Base-by-base conservation (phyloP, 2,113 vertebrate genomes). In the Zosterops hypoxanthus region DNA sequence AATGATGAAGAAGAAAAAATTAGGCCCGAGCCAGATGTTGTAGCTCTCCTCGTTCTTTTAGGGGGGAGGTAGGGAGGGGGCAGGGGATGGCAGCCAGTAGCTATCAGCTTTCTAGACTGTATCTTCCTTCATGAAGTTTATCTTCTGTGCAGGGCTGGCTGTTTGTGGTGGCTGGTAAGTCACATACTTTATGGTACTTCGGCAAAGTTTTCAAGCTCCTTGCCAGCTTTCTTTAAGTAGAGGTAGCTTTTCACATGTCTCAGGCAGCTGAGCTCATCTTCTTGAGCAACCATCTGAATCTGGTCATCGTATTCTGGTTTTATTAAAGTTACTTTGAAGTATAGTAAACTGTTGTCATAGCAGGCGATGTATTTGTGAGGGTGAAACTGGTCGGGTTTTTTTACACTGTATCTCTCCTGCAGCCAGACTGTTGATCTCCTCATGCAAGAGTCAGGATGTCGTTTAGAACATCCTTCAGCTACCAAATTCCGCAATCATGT, bases 351-450 rank as follows among this genome's bases (percentile, higher is more conserved):
- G 94, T 97, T 97, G 15, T 95, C 92, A 13, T 97, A 91, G 94
- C 77, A 94, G 80, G 92, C 79, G 86, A 85, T 95, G n/a, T 97
- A 91, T 97, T 97, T 97, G 94, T 95, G 97, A 97, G 97, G 94
- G 95, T 96, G 59, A 96, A 97, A 96, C 94, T 96, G 97, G 98
- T 94, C 97, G 46, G 97, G 96, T 97, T 98, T 97, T 98, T 98
- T 98, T 97, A 98, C 98, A 97, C 97, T 98, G 97, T 98, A 96
- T 98, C 98, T 98, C 97, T 98, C 98, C 98, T 98, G 97, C 98
- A 99, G 99, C 99, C 99, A 99, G 98, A 99, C 99, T 95, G 99
- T 99, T 98, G 99, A 99, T 98, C 98, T 99, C 98, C 98, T 99
- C 97, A 99, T 99, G 99, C 99, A 99, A 99, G 99, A 99, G 96